phyloP scores from a whole-genome alignment of 2,113 vertebrate genomes.

The Neomonachus schauinslandi region DNA sequence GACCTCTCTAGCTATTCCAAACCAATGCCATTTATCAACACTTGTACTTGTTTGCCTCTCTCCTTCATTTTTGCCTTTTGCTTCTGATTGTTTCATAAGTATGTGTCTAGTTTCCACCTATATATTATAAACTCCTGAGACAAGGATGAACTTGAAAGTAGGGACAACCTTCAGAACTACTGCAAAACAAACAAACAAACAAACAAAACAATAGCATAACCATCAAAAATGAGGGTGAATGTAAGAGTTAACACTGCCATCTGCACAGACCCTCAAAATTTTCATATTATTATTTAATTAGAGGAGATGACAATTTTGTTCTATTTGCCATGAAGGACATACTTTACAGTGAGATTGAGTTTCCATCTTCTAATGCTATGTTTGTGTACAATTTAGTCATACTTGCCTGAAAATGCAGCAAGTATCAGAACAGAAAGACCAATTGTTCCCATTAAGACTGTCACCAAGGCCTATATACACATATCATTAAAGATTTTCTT shows the following conservation, averaged over 20 bases:
- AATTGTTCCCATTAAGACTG: not conserved
- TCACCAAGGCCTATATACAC: not conserved
- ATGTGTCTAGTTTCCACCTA: not conserved
- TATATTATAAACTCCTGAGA: not conserved
- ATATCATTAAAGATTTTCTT: not conserved
- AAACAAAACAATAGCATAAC: not conserved
- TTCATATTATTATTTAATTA: not conserved
- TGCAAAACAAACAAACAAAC: not conserved
- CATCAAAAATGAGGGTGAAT: not conserved
- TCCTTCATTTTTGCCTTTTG: not conserved
- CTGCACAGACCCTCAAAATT: not conserved
- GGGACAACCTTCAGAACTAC: not conserved
- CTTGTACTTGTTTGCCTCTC: not conserved
- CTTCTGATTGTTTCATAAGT: not conserved
- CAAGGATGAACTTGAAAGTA: not conserved
- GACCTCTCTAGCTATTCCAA: not conserved
- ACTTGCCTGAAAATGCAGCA: slow-evolving; percentile 42
- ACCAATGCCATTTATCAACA: not conserved
- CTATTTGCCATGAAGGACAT: not conserved
- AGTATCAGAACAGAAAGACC: not conserved
- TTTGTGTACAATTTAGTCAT: not conserved
- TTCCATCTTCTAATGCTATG: not conserved
- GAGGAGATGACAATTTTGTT: not conserved
- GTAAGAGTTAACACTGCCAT: not conserved
- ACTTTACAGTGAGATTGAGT: not conserved